A percentile compares a stretch with the other conserved stretches of the same genome.
Evolutionary conservation across 2,797 vertebrate species (phyloP).

Genomic region (Crax fasciolata): DNA sequence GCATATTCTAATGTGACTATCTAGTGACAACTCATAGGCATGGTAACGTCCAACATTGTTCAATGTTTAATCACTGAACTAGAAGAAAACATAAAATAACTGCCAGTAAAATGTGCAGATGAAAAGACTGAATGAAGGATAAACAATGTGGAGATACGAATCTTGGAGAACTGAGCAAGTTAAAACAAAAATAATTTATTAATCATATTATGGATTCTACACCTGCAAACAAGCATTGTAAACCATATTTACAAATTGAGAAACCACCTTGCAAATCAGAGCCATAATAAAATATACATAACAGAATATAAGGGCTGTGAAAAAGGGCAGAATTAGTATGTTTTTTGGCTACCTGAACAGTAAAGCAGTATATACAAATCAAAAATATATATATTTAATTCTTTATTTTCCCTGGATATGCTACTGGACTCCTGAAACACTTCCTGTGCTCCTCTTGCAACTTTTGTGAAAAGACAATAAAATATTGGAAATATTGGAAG

Average conservation of each 20-base stretch:
- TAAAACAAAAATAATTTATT: neutral
- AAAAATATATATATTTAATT: neutral
- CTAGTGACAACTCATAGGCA: neutral
- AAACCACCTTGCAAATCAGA: neutral
- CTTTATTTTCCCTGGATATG: neutral
- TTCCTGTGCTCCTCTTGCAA: neutral
- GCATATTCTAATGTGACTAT: neutral
- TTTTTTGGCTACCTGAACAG: neutral
- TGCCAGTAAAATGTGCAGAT: neutral
- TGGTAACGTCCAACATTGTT: neutral
- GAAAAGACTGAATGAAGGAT: neutral
- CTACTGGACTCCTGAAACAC: neutral
- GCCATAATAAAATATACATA: neutral
- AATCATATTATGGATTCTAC: neutral
- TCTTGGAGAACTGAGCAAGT: neutral
- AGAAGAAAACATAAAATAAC: slow-evolving; percentile 4
- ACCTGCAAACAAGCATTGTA: neutral
- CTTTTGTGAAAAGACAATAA: neutral
- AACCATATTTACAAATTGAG: neutral
- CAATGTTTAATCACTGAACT: neutral
- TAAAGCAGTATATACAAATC: neutral
- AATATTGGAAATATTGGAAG: neutral
- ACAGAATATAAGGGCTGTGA: neutral
- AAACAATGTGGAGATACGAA: neutral
- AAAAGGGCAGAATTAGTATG: neutral